phyloP scores from a whole-genome alignment of 2,888 invertebrate genomes.

The Trachelus stipa region DNA sequence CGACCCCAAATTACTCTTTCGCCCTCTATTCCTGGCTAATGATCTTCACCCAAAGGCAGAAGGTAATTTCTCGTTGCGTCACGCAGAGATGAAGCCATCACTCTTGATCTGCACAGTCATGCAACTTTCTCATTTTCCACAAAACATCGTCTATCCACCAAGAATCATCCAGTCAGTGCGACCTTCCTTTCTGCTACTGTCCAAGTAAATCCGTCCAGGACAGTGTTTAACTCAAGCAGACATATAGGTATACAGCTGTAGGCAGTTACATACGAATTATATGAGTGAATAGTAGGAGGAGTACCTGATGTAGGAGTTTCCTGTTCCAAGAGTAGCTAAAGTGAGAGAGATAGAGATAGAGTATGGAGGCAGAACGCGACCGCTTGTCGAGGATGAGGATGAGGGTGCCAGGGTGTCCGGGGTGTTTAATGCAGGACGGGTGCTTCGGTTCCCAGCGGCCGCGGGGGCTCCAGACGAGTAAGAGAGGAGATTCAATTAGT shows the following conservation, averaged over 20 bases:
- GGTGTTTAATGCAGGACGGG: conserved; percentile 66
- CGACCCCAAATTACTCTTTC: neutral
- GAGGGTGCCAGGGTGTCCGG: conserved; percentile 62
- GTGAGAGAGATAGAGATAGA: neutral
- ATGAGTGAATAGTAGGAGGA: neutral
- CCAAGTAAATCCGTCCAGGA: neutral
- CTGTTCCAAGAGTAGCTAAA: neutral
- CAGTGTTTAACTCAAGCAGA: too few species aligned
- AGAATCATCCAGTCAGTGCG: neutral
- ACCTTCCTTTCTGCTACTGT: neutral
- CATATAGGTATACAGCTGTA: neutral
- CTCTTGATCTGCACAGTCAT: conserved; percentile 29
- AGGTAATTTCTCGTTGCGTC: neutral
- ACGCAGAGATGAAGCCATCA: neutral
- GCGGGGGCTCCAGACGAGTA: conserved; percentile 63
- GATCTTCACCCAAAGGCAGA: neutral
- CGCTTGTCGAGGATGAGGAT: conserved; percentile 56
- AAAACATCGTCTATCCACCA: neutral
- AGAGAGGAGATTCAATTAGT: conserved; percentile 66
- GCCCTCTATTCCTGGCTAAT: neutral
- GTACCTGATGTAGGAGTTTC: neutral
- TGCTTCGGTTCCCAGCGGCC: conserved; percentile 64
- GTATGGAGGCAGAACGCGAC: conserved; percentile 43
- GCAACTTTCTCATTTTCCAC: conserved; percentile 36
- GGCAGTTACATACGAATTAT: neutral